Base-by-base conservation (phyloP, 2,113 vertebrate species). In the Alligator mississippiensis region DNA sequence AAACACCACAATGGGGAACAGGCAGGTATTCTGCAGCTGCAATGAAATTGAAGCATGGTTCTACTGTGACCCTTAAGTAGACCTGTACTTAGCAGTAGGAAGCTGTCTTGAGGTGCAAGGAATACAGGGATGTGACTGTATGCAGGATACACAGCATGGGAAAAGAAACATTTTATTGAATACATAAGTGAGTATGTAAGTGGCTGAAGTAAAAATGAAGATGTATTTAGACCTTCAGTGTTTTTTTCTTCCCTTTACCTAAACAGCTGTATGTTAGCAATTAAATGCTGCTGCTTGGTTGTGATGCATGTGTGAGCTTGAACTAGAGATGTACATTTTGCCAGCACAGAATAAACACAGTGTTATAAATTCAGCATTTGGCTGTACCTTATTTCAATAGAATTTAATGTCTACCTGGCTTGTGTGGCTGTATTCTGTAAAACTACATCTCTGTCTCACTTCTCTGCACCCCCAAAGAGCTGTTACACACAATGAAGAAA, bases 401-500 rank as follows among this genome's bases (percentile, higher is more conserved):
- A 74, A 80, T 76, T 57, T 70, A 55, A 17, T 12, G 28, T 88
- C 93, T 93, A 88, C 94, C 87, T 96, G 96, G 79, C 74, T 62
- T 58, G 63, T 77, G 74, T 58, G 81, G 88, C 94, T 95, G 93
- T 84, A 54, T 4, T 54, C 85, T 76, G 60, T 14, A 80, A 83
- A 85, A n/a, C 66, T 17, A 1, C 47, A 21, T 81, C 87, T 70
- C 95, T 89, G 55, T 6, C 84, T 94, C 79, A 87, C 64, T 76
- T 79, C 38, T 66, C 92, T 89, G 85, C 93, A 88, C 59, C 90
- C 93, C 92, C 84, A 9, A 90, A 96, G 96, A 97, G 96, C 96
- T 92, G 82, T 94, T 93, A 85, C 55, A 84, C 84, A 95, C 90
- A 91, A 75, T 92, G 90, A 90, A 30, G 95, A 94, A 94, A 89